Base-by-base conservation (phyloP, 2,888 invertebrate species). In the Craniophora ligustri region DNA sequence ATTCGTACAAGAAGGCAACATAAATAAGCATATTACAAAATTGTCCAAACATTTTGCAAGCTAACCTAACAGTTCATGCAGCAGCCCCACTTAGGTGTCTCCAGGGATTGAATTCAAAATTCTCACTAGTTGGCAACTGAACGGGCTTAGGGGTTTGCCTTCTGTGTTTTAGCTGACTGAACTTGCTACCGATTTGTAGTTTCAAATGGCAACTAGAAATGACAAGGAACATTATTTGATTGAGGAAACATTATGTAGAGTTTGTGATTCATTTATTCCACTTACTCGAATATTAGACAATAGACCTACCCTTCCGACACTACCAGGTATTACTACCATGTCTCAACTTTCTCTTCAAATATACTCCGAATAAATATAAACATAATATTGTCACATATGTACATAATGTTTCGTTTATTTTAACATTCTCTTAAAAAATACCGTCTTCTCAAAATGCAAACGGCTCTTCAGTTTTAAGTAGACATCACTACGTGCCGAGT, bases 61-160 rank as follows among this genome's bases (percentile, higher is more conserved):
- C n/a, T n/a, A n/a, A n/a, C n/a, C n/a, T n/a, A n/a, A n/a, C n/a
- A n/a, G n/a, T n/a, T n/a, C n/a, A n/a, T n/a, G n/a, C n/a, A n/a
- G n/a, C n/a, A n/a, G n/a, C n/a, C n/a, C n/a, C n/a, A n/a, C n/a
- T n/a, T n/a, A n/a, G n/a, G n/a, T n/a, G 50, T 56, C 72, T 56
- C 51, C 26, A 3, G 53, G 51, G 72, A 44, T 56, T 15, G 10
- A 19, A 67, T 72, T 67, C 72, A 67, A 67, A 67, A 67, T 72
- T 67, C 67, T n/a, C n/a, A 61, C 67, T 56, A 67, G 56, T 61
- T 44, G 56, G 53, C 51, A 45, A 65, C 51, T 53, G 51, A 41
- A 67, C 44, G 46, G 67, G 62, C 7, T 53, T 57, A 50, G 49
- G 36, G 38, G 36, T 57, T 67, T 50, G 56, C 53, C 62, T 67